Conservation (phyloP, 2,888 invertebrate species). For the Sphaeridia pumilis region DNA sequence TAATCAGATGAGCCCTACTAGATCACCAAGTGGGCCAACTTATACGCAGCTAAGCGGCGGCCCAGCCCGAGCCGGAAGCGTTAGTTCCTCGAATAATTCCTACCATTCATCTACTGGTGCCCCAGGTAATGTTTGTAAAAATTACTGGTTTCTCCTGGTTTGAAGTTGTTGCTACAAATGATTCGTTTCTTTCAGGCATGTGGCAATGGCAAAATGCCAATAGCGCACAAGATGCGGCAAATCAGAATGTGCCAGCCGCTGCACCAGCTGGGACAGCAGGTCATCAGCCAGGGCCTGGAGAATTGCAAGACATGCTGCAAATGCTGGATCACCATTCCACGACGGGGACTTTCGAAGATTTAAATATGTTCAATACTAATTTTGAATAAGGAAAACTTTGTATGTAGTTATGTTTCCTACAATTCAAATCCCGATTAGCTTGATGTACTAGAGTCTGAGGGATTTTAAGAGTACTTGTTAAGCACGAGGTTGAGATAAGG, state of each 20-base stretch:
- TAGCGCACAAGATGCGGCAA: conserved; percentile 39
- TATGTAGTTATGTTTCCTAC: too few relatives aligned
- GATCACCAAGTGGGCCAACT: conserved; percentile 69
- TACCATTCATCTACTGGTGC: conserved; percentile 35
- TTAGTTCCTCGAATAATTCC: conserved; percentile 25
- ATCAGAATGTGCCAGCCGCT: conserved; percentile 43
- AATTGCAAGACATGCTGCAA: conserved; percentile 84
- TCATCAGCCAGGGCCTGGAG: conserved; percentile 44
- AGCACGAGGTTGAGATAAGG: too few relatives aligned
- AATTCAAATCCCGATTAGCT: too few relatives aligned
- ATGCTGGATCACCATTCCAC: conserved; percentile 65
- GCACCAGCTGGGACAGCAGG: conserved; percentile 48
- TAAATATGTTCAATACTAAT: conserved; percentile 79
- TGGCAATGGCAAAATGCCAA: conserved; percentile 61
- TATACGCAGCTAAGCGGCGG: conserved; percentile 66
- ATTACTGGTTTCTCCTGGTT: too few relatives aligned
- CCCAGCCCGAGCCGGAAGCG: conserved; percentile 41
- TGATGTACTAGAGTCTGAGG: too few relatives aligned
- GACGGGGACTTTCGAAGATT: conserved; percentile 67
- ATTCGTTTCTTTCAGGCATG: conserved; percentile 49
- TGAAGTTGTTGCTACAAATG: too few relatives aligned
- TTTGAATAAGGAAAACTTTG: too few relatives aligned
- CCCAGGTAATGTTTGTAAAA: conserved; percentile 19
- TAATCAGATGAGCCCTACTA: conserved; percentile 59
- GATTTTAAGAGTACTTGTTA: too few relatives aligned